Percentiles rank a stretch among this genome's conserved stretches.
Evolutionary conservation across 2,113 vertebrate genomes (phyloP).

Genomic region (Ptilorrhoa leucosticta): DNA sequence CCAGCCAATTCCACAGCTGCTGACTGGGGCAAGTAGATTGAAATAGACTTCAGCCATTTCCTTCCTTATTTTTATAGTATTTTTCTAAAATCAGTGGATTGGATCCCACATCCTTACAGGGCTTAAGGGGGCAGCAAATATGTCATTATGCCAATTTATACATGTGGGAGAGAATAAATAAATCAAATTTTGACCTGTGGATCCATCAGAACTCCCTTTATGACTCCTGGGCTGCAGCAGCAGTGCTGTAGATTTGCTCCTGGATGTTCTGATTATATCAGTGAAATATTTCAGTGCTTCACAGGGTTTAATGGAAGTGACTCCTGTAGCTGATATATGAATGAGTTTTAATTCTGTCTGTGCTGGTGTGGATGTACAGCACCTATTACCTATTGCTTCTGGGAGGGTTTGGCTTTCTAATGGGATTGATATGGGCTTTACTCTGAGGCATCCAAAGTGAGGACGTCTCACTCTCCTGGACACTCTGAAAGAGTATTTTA

Average conservation of each 20-base stretch:
- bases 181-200: background rate
- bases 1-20: background rate
- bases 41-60: background rate
- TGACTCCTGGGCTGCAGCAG: background rate
- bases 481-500: background rate
- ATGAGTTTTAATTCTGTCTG: background rate
- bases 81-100: background rate
- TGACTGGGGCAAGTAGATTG: background rate
- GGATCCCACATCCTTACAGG: background rate
- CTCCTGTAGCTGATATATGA: accelerated
- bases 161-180: background rate
- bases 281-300: background rate
- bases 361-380: background rate
- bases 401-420: background rate
- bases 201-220: background rate
- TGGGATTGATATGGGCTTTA: background rate
- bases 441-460: background rate
- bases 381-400: background rate
- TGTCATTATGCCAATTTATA: background rate
- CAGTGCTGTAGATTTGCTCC: background rate
- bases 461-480: background rate
- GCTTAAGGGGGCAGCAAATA: background rate
- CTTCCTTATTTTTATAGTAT: background rate
- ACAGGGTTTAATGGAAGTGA: background rate
- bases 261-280: background rate